Evolutionary conservation across 2,888 invertebrate species (phyloP).

Genomic region (Nemapogon koenigi): DNA sequence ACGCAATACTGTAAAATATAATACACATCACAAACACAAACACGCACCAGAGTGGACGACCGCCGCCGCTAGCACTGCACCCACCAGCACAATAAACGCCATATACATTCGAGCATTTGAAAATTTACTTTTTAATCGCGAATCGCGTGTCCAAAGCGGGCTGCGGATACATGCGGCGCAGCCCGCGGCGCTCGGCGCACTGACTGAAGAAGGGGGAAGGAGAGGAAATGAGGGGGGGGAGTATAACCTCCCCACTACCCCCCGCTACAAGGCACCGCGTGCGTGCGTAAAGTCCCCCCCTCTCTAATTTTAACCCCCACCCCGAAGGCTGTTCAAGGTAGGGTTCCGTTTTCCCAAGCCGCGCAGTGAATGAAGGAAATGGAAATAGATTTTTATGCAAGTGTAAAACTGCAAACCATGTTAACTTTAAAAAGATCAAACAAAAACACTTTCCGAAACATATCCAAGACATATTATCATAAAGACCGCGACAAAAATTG

Average conservation of each 20-base stretch:
- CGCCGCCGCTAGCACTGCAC: conserved; percentile 47
- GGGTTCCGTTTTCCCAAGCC: too few species aligned
- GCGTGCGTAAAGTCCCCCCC: not conserved
- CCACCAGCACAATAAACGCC: conserved; percentile 77
- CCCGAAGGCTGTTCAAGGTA: too few species aligned
- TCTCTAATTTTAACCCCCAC: not conserved
- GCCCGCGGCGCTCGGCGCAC: conserved; percentile 28
- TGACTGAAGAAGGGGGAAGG: conserved; percentile 15
- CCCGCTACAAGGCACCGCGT: not conserved
- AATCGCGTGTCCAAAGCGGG: conserved; percentile 43
- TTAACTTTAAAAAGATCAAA: too few species aligned
- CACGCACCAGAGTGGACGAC: too few species aligned
- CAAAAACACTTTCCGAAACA: too few species aligned
- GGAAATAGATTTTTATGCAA: too few species aligned
- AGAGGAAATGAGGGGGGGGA: not conserved
- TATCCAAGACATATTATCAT: too few species aligned
- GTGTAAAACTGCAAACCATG: too few species aligned
- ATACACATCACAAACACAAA: too few species aligned
- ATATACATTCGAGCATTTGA: conserved; percentile 79
- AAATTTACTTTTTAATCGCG: conserved; percentile 34
- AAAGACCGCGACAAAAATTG: too few species aligned
- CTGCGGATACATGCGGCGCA: conserved; percentile 39
- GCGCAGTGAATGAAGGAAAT: too few species aligned
- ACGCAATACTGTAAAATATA: too few species aligned
- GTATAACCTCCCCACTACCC: not conserved